A percentile compares a stretch with the other conserved stretches of the same genome.
phyloP scores from a whole-genome alignment of 2,888 invertebrate genomes.

The Tyria jacobaeae region DNA sequence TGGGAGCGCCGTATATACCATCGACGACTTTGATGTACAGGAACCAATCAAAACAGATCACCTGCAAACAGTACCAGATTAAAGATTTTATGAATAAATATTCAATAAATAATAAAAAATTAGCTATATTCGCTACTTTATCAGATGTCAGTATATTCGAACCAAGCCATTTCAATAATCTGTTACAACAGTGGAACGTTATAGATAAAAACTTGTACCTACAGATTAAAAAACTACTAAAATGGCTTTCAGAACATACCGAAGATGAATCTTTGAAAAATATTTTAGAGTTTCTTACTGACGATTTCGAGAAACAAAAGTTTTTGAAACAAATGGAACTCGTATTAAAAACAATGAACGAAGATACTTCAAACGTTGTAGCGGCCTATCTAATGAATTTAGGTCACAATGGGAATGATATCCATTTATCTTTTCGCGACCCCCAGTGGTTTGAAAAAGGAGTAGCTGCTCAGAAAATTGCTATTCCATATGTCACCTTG shows the following conservation, averaged over 20 bases:
- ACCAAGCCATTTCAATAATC: constrained; percentile 36
- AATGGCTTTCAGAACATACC: constrained; percentile 26
- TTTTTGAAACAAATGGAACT: constrained; percentile 18
- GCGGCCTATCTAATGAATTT: constrained; percentile 22
- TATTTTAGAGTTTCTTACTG: constrained; percentile 14
- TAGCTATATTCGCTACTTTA: constrained; percentile 53
- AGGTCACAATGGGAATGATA: neutral
- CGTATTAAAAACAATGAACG: constrained; percentile 8
- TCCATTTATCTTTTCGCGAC: constrained; percentile 21
- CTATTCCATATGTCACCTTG: constrained; percentile 32
- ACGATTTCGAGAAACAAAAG: constrained; percentile 10
- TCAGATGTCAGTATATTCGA: constrained; percentile 49
- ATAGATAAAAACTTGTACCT: rapidly evolving
- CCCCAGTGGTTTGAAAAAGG: constrained; percentile 44
- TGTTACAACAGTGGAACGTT: constrained; percentile 36
- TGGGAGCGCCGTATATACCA: constrained; percentile 52
- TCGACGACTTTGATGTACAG: constrained; percentile 29
- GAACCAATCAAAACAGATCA: constrained; percentile 16
- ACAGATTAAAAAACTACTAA: constrained; percentile 14
- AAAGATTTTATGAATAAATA: constrained; percentile 43
- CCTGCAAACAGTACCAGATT: constrained; percentile 44
- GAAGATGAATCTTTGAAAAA: neutral
- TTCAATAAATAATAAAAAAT: constrained; percentile 43
- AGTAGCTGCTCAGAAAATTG: constrained; percentile 27
- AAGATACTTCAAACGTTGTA: neutral